These are phyloP conservation scores for Amphiduros pacificus DNA, from an alignment of 2,888 invertebrate species.

Conservation along the genomic window DNA sequence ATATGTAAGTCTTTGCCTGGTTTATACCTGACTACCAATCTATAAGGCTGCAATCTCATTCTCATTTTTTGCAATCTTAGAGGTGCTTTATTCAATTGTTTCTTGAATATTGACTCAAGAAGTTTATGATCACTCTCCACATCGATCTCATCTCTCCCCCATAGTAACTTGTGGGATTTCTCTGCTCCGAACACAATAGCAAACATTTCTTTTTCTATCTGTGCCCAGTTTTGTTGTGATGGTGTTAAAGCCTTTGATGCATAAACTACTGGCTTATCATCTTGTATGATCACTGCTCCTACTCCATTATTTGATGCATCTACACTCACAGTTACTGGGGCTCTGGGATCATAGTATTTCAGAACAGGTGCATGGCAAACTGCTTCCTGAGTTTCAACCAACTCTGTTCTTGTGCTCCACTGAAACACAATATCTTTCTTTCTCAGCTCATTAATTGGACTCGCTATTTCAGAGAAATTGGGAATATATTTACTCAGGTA, in stretches of 20 bases:
- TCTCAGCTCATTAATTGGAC: background rate
- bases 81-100: conserved; percentile 25
- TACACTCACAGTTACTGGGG: background rate
- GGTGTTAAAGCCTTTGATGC: conserved; percentile 19
- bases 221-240: conserved; percentile 9
- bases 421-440: background rate
- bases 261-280: conserved; percentile 28
- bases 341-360: conserved; percentile 13
- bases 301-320: conserved; percentile 8
- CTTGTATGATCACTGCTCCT: conserved; percentile 18
- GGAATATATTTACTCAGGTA: background rate
- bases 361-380: conserved; percentile 9
- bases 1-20: conserved; percentile 7
- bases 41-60: conserved; percentile 26
- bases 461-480: background rate
- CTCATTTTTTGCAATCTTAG: conserved; percentile 33
- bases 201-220: conserved; percentile 4
- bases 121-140: conserved; percentile 33
- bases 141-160: background rate
- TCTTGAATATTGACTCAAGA: conserved; percentile 27
- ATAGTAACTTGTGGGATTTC: conserved; percentile 10
- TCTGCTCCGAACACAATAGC: conserved; percentile 1
- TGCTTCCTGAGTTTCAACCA: background rate
- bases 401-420: background rate
- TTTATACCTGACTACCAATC: background rate